Percentiles rank a stretch among this genome's conserved stretches.
Evolutionary conservation across 2,888 invertebrate genomes (phyloP).

Genomic region (Pachliopta kotzebuea): DNA sequence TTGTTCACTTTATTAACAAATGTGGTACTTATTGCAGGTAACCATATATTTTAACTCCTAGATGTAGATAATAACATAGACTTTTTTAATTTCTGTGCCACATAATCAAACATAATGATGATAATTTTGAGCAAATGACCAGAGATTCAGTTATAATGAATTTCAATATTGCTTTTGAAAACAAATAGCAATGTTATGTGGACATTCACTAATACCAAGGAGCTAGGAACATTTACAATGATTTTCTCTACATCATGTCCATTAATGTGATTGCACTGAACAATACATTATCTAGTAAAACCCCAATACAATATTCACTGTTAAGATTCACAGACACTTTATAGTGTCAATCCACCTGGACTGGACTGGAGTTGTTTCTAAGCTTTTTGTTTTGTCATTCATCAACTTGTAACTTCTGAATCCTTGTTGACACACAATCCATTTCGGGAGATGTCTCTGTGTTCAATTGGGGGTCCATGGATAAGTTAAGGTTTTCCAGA

Average conservation of each 20-base stretch:
- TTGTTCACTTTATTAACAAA: slow-evolving; percentile 56
- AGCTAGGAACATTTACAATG: slow-evolving; percentile 65
- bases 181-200: slow-evolving; percentile 8
- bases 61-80: slow-evolving; percentile 30
- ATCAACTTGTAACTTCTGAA: slow-evolving; percentile 82
- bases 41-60: slow-evolving; percentile 45
- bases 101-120: slow-evolving; percentile 21
- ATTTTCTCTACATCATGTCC: slow-evolving; percentile 46
- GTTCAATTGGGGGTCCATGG: slow-evolving; percentile 57
- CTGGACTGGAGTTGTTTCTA: slow-evolving; percentile 38
- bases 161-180: slow-evolving; percentile 19
- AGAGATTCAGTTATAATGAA: slow-evolving; percentile 3
- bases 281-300: slow-evolving; percentile 56
- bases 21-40: slow-evolving; percentile 52
- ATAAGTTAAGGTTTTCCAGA: slow-evolving; percentile 78
- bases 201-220: slow-evolving; percentile 43
- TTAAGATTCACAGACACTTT: slow-evolving; percentile 29
- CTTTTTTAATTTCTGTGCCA: slow-evolving; percentile 34
- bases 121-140: slow-evolving; percentile 31
- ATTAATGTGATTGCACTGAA: slow-evolving; percentile 61
- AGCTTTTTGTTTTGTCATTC: slow-evolving; percentile 65
- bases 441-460: slow-evolving; percentile 75
- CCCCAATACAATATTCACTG: slow-evolving; percentile 30
- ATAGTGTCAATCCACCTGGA: slow-evolving; percentile 39
- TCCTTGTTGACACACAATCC: slow-evolving; percentile 82